phyloP scores from a whole-genome alignment of 2,888 invertebrate species.

The Merodon equestris region DNA sequence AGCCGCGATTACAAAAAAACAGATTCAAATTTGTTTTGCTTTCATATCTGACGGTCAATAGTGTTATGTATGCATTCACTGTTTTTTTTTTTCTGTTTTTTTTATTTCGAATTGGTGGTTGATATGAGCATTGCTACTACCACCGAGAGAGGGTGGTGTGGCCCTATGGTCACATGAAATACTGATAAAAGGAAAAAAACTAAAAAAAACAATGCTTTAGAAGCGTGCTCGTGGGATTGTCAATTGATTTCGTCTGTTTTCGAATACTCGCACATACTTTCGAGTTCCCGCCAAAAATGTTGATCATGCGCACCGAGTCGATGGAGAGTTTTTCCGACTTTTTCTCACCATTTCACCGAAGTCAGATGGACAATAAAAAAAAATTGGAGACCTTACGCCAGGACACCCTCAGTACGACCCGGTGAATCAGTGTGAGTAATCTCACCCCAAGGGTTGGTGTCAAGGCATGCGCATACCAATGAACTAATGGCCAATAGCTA shows the following conservation, averaged over 20 bases:
- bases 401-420: constrained; percentile 15
- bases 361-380: constrained; percentile 1
- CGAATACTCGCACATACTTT: background rate
- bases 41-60: background rate
- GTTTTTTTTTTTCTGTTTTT: constrained; percentile 19
- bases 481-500: constrained; percentile 67
- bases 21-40: no score
- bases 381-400: constrained; percentile 50
- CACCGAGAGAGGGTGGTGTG: constrained; percentile 15
- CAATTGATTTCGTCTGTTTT: background rate
- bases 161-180: background rate
- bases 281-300: constrained; percentile 57
- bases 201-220: no score
- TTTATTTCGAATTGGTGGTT: constrained; percentile 33
- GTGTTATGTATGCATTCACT: background rate
- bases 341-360: no score
- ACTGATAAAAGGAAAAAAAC: no score
- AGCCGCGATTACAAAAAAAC: constrained; percentile 6
- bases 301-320: constrained; percentile 36
- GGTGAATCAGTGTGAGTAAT: no score
- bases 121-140: background rate
- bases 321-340: constrained; percentile 51
- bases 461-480: constrained; percentile 56
- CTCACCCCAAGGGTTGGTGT: constrained; percentile 40
- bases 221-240: no score